These are phyloP conservation scores for Agrochola circellaris DNA, from an alignment of 2,888 invertebrate species.

Conservation along the genomic window DNA sequence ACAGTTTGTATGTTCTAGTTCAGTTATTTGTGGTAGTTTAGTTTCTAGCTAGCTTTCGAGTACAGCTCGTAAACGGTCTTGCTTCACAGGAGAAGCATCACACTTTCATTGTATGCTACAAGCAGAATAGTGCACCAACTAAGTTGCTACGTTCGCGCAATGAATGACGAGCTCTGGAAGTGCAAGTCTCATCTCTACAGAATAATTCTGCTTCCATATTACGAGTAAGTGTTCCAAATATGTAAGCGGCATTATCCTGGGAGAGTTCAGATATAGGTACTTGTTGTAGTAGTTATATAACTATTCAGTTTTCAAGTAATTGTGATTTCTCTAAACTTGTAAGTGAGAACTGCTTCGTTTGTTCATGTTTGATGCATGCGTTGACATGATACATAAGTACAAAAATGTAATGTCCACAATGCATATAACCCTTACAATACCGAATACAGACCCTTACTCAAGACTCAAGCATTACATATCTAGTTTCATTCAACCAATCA, in stretches of 20 bases:
- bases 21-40: neutral
- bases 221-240: conserved; percentile 18
- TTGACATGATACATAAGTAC: too few relatives aligned
- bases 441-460: too few relatives aligned
- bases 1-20: neutral
- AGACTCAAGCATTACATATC: neutral
- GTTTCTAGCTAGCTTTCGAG: neutral
- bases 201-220: conserved; percentile 17
- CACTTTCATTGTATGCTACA: conserved; percentile 12
- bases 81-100: conserved; percentile 2
- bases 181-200: conserved; percentile 17
- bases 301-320: neutral
- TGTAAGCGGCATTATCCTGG: conserved; percentile 7
- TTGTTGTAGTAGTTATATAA: neutral
- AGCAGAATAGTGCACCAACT: conserved; percentile 12
- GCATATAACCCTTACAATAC: too few relatives aligned
- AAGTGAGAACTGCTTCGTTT: neutral
- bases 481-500: neutral
- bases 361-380: neutral
- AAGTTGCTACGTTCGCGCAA: conserved; percentile 19
- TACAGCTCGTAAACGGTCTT: neutral
- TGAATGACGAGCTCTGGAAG: conserved; percentile 24
- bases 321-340: neutral
- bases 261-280: neutral
- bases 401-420: too few relatives aligned